Conservation (phyloP, 2,888 invertebrate genomes). For the Nymphalis polychloros region DNA sequence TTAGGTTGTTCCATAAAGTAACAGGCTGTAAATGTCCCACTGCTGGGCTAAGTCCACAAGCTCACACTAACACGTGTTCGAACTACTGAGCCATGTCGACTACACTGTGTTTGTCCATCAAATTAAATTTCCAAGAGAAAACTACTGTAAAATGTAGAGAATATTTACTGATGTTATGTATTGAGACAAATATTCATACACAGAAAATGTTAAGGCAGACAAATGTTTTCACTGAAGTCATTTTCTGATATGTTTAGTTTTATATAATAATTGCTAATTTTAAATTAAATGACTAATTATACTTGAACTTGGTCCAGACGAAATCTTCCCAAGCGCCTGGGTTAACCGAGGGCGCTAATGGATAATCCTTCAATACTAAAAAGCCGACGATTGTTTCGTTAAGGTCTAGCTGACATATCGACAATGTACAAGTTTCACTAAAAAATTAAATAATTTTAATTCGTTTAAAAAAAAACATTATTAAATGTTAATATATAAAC, state of each 20-base stretch:
- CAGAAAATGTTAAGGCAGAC: too few relatives aligned
- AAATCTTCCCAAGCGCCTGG: conserved; percentile 82
- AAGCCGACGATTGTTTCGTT: conserved; percentile 61
- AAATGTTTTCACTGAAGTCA: too few relatives aligned
- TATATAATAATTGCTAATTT: neutral
- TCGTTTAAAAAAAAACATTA: neutral
- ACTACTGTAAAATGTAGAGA: too few relatives aligned
- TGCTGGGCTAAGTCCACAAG: neutral
- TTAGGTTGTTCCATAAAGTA: too few relatives aligned
- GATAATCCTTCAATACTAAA: conserved; percentile 69
- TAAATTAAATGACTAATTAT: conserved; percentile 28
- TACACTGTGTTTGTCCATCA: too few relatives aligned
- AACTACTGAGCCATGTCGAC: neutral
- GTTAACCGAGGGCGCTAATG: conserved; percentile 80
- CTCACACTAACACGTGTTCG: too few relatives aligned
- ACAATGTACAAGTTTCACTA: conserved; percentile 75
- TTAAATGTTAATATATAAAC: too few relatives aligned
- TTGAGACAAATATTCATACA: too few relatives aligned
- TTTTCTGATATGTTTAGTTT: too few relatives aligned
- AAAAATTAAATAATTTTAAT: conserved; percentile 40
- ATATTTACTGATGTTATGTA: too few relatives aligned
- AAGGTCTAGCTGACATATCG: conserved; percentile 71
- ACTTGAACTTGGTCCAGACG: conserved; percentile 80
- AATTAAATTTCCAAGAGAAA: too few relatives aligned
- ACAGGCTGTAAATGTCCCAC: too few relatives aligned